phyloP scores from a whole-genome alignment of 2,888 invertebrate species.

The Parnassius mnemosyne region DNA sequence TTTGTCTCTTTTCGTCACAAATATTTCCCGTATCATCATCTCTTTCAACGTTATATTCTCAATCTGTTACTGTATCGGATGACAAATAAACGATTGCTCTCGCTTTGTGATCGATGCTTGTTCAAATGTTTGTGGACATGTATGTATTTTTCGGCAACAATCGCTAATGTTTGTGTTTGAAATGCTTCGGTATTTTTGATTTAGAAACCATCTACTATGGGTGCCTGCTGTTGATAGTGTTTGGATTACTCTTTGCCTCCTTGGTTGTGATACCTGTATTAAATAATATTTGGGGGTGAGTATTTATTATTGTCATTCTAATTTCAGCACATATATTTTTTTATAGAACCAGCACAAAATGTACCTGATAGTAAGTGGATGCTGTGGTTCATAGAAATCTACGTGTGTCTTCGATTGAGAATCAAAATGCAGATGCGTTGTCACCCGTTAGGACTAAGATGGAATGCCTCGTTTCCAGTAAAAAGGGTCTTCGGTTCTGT shows the following conservation, averaged over 20 bases:
- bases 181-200: conserved; percentile 65
- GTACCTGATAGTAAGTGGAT: no score
- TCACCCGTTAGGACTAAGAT: no score
- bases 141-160: conserved; percentile 44
- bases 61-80: conserved; percentile 51
- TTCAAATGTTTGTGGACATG: conserved; percentile 45
- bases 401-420: no score
- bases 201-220: conserved; percentile 44
- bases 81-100: conserved; percentile 56
- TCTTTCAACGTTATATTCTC: conserved; percentile 56
- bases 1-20: conserved; percentile 48
- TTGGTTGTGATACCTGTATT: neutral
- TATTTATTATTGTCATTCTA: no score
- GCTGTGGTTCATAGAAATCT: no score
- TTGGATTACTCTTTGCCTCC: conserved; percentile 43
- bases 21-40: conserved; percentile 41
- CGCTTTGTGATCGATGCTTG: conserved; percentile 57
- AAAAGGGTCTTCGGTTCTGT: no score
- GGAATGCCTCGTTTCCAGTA: no score
- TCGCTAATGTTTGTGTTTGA: conserved; percentile 51
- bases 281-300: neutral
- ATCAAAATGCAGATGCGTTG: no score
- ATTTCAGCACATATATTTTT: no score
- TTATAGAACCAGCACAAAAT: no score
- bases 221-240: conserved; percentile 48